These are phyloP conservation scores for Aplodontia rufa DNA, from an alignment of 2,113 vertebrate genomes.

Conservation along the genomic window DNA sequence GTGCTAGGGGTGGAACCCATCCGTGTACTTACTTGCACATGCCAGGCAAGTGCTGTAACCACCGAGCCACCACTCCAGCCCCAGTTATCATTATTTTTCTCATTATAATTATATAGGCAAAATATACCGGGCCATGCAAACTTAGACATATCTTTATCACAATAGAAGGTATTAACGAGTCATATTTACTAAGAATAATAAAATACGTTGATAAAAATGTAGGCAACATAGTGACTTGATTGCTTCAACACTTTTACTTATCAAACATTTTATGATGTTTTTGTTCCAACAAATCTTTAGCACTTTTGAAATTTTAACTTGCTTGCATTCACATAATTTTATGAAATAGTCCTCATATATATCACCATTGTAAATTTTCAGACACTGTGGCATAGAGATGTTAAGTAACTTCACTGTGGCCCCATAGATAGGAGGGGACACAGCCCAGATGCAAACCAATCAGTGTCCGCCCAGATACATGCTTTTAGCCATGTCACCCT, in stretches of 20 bases:
- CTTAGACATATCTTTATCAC: background rate
- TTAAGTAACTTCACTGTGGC: background rate
- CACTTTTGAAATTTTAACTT: background rate
- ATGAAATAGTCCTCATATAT: background rate
- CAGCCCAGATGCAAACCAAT: background rate
- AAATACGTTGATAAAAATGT: background rate
- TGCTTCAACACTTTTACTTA: background rate
- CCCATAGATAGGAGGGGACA: background rate
- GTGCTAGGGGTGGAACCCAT: too few species aligned
- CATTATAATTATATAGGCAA: background rate
- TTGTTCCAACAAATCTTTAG: background rate
- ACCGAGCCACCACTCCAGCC: too few species aligned
- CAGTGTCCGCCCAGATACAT: background rate
- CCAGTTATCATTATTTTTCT: constrained; percentile 7
- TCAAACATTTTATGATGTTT: background rate
- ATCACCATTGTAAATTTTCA: background rate
- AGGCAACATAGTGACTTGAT: background rate
- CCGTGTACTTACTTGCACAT: too few species aligned
- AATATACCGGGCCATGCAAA: background rate
- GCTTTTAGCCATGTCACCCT: background rate
- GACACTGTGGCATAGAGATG: background rate
- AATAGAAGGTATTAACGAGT: background rate
- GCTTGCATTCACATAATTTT: constrained; percentile 5
- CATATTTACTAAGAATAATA: background rate
- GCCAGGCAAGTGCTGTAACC: too few species aligned